phyloP scores from a whole-genome alignment of 2,888 invertebrate genomes.

The Arrhopalites spinosus region DNA sequence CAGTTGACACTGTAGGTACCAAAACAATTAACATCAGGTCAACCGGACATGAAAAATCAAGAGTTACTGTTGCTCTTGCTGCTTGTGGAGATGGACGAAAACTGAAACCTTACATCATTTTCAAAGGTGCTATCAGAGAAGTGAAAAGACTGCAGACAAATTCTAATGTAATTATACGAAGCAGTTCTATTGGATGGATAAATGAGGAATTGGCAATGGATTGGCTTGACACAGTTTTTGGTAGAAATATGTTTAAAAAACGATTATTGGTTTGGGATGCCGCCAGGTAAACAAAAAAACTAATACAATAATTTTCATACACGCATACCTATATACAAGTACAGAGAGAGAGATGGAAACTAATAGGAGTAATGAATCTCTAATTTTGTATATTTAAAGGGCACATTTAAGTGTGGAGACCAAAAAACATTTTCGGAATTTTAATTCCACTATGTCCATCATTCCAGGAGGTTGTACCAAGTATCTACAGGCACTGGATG shows the following conservation, averaged over 20 bases:
- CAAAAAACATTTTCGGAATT: not conserved
- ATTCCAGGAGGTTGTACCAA: constrained; percentile 36
- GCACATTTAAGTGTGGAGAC: constrained; percentile 18
- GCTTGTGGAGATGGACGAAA: constrained; percentile 27
- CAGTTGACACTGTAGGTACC: not conserved
- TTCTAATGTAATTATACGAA: not conserved
- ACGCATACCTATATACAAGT: too few species aligned
- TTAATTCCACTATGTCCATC: constrained; percentile 1
- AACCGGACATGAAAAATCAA: constrained; percentile 23
- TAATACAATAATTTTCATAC: too few species aligned
- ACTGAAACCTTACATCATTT: constrained; percentile 18
- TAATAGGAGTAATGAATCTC: too few species aligned
- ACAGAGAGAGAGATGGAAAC: too few species aligned
- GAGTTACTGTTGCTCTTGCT: constrained; percentile 17
- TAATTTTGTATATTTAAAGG: not conserved
- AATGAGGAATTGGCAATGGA: not conserved
- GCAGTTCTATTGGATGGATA: not conserved
- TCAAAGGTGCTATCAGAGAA: constrained; percentile 13
- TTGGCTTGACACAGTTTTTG: not conserved
- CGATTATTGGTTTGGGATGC: constrained; percentile 2
- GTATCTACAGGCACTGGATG: constrained; percentile 29
- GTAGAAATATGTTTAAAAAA: not conserved
- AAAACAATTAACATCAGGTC: constrained; percentile 1
- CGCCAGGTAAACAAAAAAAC: not conserved
- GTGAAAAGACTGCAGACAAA: not conserved